phyloP scores from a whole-genome alignment of 2,113 vertebrate genomes.

The Ammodramus savannarum region DNA sequence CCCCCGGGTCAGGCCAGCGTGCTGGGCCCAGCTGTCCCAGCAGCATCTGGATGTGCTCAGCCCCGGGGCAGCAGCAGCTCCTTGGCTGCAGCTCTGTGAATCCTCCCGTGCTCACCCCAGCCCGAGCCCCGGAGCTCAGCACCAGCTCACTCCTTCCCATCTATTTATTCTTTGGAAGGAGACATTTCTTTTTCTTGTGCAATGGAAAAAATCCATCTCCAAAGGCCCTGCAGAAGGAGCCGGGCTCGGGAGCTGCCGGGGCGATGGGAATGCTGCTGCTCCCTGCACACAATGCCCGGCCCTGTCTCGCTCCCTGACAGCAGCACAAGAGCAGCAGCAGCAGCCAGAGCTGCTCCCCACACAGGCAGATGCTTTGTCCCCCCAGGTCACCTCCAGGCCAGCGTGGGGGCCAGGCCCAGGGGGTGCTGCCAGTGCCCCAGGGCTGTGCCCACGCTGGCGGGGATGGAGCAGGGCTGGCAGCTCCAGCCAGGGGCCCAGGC shows the following conservation, averaged over 20 bases:
- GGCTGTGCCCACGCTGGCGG: not conserved
- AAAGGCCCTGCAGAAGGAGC: conserved; percentile 17
- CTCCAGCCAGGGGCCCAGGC: not conserved
- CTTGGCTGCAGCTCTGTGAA: not conserved
- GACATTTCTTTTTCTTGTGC: conserved; percentile 7
- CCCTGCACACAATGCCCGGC: conserved; percentile 25
- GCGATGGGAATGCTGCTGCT: not conserved
- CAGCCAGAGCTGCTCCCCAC: not conserved
- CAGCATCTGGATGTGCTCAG: conserved; percentile 61
- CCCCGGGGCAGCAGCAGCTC: not conserved
- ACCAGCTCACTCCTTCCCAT: conserved; percentile 27
- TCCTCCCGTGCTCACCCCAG: not conserved
- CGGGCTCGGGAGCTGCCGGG: not conserved
- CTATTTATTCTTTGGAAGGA: conserved; percentile 38
- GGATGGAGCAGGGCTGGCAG: not conserved
- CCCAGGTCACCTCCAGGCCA: not conserved
- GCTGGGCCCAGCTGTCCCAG: not conserved
- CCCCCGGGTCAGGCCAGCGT: not conserved
- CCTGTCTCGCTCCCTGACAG: conserved; percentile 39
- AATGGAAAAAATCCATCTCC: conserved; percentile 28
- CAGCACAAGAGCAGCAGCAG: conserved; percentile 16
- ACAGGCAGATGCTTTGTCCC: conserved; percentile 53
- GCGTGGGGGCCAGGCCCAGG: not conserved
- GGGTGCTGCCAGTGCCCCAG: not conserved
- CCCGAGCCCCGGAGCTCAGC: not conserved